Evolutionary conservation across 2,113 vertebrate genomes (phyloP).

Genomic region (Copsychus sechellarum): DNA sequence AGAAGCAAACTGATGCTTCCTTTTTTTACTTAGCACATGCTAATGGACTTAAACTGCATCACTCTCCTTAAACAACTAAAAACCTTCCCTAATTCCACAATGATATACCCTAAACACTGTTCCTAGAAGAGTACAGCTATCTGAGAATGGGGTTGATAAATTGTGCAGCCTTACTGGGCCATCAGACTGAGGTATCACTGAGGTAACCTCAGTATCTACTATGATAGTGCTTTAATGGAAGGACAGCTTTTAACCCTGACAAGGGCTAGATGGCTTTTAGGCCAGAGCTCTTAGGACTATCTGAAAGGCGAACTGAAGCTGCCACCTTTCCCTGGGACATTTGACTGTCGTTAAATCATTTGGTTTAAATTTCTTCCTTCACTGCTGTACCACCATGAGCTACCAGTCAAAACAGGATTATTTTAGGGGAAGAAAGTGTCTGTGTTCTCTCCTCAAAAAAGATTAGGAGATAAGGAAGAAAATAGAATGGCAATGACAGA

Average conservation of each 20-base stretch:
- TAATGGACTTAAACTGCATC: not conserved
- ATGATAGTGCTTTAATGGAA: not conserved
- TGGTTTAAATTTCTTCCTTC: not conserved
- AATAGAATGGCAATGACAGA: not conserved
- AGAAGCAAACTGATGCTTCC: not conserved
- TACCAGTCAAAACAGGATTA: not conserved
- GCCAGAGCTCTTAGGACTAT: not conserved
- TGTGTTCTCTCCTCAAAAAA: not conserved
- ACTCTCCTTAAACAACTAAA: not conserved
- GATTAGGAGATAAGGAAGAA: not conserved
- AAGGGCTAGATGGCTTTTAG: not conserved
- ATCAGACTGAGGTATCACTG: no score
- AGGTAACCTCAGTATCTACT: no score
- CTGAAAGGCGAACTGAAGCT: not conserved
- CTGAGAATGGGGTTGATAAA: not conserved
- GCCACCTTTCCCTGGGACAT: not conserved
- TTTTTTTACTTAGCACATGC: not conserved
- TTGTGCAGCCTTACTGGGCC: not conserved
- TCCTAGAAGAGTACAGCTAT: not conserved
- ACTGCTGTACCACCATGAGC: not conserved
- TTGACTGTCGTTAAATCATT: not conserved
- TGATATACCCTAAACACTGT: rapidly evolving
- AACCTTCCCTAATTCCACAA: not conserved
- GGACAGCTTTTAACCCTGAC: not conserved
- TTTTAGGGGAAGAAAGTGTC: not conserved